Base-by-base conservation (phyloP, 2,797 vertebrate genomes). In the Macropus fuliginosus region DNA sequence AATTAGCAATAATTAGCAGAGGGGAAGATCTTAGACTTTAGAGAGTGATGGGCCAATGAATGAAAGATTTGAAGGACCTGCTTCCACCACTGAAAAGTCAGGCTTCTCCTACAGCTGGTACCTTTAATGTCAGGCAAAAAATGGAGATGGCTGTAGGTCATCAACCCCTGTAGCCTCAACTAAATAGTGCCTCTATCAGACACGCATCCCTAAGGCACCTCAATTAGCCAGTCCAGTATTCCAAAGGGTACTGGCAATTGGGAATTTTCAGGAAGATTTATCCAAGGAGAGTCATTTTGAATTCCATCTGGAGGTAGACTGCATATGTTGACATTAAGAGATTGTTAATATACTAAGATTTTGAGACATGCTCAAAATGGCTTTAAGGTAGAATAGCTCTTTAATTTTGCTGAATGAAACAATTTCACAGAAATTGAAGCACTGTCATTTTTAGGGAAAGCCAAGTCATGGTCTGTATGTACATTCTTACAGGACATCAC, bases 211-310 rank as follows among this genome's bases (percentile, higher is more conserved):
- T 93, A 52, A 55, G 59, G 92, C 94, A 55, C 54, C 54, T 95
- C 90, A 91, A 93, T 97, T 97, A 97, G 52, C 55, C 81, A 94
- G 14, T 93, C 94, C 93, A 90, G 16, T 93, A 96, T 95, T 94
- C 56, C 90, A 96, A 62, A 97, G 29, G 96, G 57, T 93, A 14
- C 66, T 93, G 93, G 57, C 90, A 96, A 14, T 3, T 96, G 54
- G 66, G 94, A 62, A 46, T 40, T 40, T 96, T 95, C 24, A 93
- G 59, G 91, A 92, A 91, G 56, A 96, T 94, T 96, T 96, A 91
- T 90, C 96, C 55, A 93, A 16, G 56, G 93, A 95, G 40, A 92
- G 14, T 57, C 31, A 92, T 34, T 90, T 62, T 90, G 95, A 54
- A 93, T 74, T 81, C 90, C 34, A 40, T 94, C 92, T 89, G 92